phyloP scores from a whole-genome alignment of 1,140 invertebrate genomes.

The Berghia stephanieae region DNA sequence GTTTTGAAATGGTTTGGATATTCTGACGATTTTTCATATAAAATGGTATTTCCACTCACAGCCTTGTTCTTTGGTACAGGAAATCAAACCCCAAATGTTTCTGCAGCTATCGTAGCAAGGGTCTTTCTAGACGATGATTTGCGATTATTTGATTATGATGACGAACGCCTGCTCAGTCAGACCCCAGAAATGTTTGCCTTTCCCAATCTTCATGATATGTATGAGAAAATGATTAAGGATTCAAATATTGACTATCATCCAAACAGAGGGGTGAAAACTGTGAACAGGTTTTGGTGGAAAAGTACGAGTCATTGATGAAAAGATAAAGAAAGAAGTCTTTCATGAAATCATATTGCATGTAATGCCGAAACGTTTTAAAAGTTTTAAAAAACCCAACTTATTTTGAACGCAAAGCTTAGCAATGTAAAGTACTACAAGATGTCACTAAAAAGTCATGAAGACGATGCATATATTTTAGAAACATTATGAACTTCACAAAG shows the following conservation, averaged over 20 bases:
- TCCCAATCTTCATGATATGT: constrained; percentile 53
- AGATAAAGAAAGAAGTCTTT: constrained; percentile 40
- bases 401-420: constrained; percentile 51
- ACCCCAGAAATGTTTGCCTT: constrained; percentile 59
- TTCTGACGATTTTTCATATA: constrained; percentile 53
- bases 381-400: constrained; percentile 47
- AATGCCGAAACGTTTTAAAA: constrained; percentile 55
- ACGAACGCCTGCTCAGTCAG: constrained; percentile 47
- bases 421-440: constrained; percentile 58
- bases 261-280: constrained; percentile 39
- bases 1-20: constrained; percentile 51
- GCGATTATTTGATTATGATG: constrained; percentile 54
- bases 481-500: constrained; percentile 52
- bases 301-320: constrained; percentile 44
- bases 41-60: constrained; percentile 59
- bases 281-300: constrained; percentile 33
- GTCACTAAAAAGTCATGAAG: constrained; percentile 56
- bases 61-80: constrained; percentile 59
- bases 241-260: constrained; percentile 37
- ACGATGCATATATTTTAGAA: constrained; percentile 55
- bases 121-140: constrained; percentile 59
- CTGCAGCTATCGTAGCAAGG: constrained; percentile 54
- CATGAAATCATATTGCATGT: constrained; percentile 57
- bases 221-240: constrained; percentile 48
- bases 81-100: constrained; percentile 56